Evolutionary conservation across 2,888 invertebrate species (phyloP).

Genomic region (Disparrhopalites patrizii): DNA sequence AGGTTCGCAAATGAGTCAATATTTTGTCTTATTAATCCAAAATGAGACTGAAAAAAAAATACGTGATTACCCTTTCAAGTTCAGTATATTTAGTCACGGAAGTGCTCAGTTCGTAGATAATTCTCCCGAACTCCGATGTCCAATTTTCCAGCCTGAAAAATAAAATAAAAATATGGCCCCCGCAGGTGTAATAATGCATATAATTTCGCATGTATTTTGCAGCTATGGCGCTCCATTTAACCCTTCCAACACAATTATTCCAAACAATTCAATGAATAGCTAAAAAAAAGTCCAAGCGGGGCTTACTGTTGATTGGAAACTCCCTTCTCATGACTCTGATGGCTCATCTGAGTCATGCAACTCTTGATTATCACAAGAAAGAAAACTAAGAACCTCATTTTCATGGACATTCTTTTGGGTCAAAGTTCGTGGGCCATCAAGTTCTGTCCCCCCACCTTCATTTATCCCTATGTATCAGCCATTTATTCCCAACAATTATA

Average conservation of each 20-base stretch:
- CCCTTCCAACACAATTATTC: no score
- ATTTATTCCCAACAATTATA: no score
- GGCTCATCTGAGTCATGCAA: constrained; percentile 25
- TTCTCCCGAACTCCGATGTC: constrained; percentile 73
- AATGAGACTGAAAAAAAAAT: no score
- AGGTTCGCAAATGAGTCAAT: no score
- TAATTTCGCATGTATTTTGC: no score
- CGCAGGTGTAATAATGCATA: no score
- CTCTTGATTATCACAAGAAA: constrained; percentile 25
- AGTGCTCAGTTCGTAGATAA: constrained; percentile 72
- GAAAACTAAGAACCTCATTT: constrained; percentile 24
- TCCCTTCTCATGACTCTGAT: constrained; percentile 19
- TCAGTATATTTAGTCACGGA: constrained; percentile 72
- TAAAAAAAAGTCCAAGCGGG: not conserved
- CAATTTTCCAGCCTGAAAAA: constrained; percentile 70
- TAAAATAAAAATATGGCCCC: constrained; percentile 10
- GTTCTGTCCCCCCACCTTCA: no score
- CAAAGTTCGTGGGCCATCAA: no score
- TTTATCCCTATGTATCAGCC: no score
- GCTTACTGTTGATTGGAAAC: constrained; percentile 25
- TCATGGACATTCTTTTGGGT: constrained; percentile 7
- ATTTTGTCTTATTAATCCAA: no score
- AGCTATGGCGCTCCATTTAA: no score
- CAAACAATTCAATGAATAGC: not conserved
- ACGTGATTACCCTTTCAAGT: constrained; percentile 70